Conservation (phyloP, 2,113 vertebrate species). For the Thoracochromis brauschi region DNA sequence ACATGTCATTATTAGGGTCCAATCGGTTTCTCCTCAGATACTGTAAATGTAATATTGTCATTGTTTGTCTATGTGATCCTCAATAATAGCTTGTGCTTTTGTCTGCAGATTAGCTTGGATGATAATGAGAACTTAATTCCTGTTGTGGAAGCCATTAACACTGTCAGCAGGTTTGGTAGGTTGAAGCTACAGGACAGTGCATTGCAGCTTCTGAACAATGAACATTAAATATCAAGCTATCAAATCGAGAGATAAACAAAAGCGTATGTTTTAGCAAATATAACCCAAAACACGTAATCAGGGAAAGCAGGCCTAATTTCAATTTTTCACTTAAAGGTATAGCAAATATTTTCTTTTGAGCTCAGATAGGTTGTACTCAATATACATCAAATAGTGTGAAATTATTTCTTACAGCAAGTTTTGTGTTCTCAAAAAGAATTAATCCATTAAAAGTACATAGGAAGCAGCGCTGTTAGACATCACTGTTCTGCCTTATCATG, state of each 20-base stretch:
- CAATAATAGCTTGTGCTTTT: background rate
- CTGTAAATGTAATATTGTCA: background rate
- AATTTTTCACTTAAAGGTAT: background rate
- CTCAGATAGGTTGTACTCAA: background rate
- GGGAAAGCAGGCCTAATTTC: background rate
- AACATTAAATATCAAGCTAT: background rate
- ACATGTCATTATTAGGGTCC: no score
- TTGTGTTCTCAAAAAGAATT: background rate
- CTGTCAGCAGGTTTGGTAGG: slow-evolving; percentile 91
- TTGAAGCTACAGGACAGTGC: background rate
- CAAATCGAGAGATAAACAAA: background rate
- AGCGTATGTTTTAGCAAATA: background rate
- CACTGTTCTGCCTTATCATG: background rate
- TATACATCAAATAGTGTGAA: background rate
- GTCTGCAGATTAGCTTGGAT: slow-evolving; percentile 77
- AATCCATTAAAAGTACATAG: background rate
- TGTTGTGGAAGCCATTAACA: slow-evolving; percentile 81
- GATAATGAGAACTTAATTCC: slow-evolving; percentile 80
- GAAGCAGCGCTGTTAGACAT: background rate
- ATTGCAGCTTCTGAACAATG: background rate
- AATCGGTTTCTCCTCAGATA: background rate
- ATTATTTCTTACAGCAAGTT: background rate
- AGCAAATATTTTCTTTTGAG: background rate
- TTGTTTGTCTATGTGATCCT: background rate
- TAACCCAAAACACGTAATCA: background rate